A percentile compares a stretch with the other conserved stretches of the same genome.
These are phyloP conservation scores for Jaculus jaculus DNA, from an alignment of 2,113 vertebrate genomes.

Conservation along the genomic window DNA sequence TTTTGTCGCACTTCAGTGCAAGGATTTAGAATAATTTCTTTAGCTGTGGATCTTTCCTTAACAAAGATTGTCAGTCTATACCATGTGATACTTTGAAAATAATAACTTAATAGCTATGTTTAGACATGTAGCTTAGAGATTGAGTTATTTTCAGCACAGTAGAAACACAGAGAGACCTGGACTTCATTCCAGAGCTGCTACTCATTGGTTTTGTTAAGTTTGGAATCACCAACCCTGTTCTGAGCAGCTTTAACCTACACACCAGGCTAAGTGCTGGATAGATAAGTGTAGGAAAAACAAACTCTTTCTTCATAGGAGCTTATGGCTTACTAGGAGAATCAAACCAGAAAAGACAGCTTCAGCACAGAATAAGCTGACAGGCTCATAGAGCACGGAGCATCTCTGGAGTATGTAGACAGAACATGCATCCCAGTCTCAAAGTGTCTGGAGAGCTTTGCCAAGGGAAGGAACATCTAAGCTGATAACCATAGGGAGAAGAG, in stretches of 20 bases:
- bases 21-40: constrained; percentile 41
- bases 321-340: background rate
- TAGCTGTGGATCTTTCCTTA: constrained; percentile 8
- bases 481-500: background rate
- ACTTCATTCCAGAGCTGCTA: background rate
- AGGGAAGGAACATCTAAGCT: background rate
- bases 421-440: background rate
- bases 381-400: background rate
- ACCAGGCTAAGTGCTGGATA: background rate
- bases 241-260: background rate
- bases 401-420: background rate
- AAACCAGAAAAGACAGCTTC: background rate
- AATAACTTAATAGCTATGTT: background rate
- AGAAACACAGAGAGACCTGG: background rate
- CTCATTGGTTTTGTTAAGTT: background rate
- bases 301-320: background rate
- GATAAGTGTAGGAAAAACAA: background rate
- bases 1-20: constrained; percentile 33
- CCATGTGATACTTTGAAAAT: background rate
- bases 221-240: background rate
- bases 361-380: background rate
- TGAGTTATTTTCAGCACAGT: background rate
- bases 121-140: background rate
- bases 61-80: background rate
- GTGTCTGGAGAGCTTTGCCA: background rate